These are phyloP conservation scores for Laticauda laticaudata DNA, from an alignment of 2,113 vertebrate species.

Conservation along the genomic window DNA sequence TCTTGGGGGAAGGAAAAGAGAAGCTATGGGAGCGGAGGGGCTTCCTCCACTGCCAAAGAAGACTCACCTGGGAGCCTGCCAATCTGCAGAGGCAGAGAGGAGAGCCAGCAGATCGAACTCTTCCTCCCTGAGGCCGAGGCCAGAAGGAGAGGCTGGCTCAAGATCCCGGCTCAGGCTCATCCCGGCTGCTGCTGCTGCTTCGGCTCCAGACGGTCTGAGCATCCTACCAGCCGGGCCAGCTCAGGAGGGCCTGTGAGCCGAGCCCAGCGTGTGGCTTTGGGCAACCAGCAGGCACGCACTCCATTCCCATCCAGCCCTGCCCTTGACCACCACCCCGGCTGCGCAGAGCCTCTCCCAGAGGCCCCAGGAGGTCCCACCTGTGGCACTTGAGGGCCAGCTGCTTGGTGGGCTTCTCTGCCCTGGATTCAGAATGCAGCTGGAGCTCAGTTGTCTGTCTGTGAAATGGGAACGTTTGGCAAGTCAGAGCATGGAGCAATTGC, in stretches of 20 bases:
- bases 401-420: neutral
- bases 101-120: neutral
- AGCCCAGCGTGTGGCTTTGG: neutral
- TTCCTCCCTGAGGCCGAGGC: neutral
- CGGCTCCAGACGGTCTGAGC: neutral
- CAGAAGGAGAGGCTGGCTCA: no score
- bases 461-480: neutral
- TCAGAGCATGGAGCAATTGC: neutral
- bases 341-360: neutral
- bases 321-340: neutral
- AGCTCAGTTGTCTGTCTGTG: neutral
- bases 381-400: neutral
- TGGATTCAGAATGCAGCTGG: neutral
- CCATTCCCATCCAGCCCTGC: neutral
- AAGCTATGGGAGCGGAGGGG: neutral
- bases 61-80: neutral
- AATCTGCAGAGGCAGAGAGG: neutral
- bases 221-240: neutral
- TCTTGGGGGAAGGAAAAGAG: neutral
- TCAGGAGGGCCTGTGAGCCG: no score
- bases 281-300: neutral
- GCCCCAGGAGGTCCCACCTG: neutral
- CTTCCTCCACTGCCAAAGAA: neutral
- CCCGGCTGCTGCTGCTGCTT: neutral
- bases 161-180: neutral